Percentiles rank a stretch among this genome's conserved stretches.
Conservation (phyloP, 92 coral and sea anemone genomes). For the Epizoanthus stellaris region DNA sequence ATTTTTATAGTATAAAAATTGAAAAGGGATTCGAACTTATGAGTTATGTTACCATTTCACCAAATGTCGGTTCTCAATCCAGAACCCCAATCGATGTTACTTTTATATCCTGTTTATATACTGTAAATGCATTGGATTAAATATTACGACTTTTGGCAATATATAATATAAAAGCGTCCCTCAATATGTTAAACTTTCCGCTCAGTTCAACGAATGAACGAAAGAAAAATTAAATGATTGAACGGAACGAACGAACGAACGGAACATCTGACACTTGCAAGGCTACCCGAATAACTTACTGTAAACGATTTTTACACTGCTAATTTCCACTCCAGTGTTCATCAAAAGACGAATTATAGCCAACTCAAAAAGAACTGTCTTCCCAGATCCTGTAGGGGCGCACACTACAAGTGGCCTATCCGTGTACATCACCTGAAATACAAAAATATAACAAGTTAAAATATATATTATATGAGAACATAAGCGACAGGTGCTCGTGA, state of each 20-base stretch:
- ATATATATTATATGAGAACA: not conserved
- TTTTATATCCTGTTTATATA: no score
- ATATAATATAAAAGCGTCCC: no score
- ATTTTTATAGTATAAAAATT: no score
- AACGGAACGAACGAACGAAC: not conserved
- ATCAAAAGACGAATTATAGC: slow-evolving; percentile 92
- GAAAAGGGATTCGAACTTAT: no score
- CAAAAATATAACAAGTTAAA: not conserved
- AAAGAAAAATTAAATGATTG: not conserved
- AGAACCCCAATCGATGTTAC: no score
- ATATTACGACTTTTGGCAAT: no score
- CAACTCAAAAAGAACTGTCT: slow-evolving; percentile 94
- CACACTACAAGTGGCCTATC: slow-evolving; percentile 96
- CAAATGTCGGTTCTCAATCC: not conserved
- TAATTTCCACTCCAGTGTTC: slow-evolving; percentile 61
- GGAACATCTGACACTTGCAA: not conserved
- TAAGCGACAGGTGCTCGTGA: no score
- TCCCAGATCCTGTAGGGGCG: slow-evolving; percentile 99
- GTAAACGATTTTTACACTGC: slow-evolving; percentile 81
- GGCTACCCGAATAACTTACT: slow-evolving; percentile 66
- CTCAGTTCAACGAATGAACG: no score
- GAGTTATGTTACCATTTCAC: not conserved
- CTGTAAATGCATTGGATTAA: no score
- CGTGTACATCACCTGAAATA: slow-evolving; percentile 87
- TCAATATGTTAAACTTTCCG: no score